These are phyloP conservation scores for Calycopis cecrops DNA, from an alignment of 1,140 invertebrate species.

Conservation along the genomic window DNA sequence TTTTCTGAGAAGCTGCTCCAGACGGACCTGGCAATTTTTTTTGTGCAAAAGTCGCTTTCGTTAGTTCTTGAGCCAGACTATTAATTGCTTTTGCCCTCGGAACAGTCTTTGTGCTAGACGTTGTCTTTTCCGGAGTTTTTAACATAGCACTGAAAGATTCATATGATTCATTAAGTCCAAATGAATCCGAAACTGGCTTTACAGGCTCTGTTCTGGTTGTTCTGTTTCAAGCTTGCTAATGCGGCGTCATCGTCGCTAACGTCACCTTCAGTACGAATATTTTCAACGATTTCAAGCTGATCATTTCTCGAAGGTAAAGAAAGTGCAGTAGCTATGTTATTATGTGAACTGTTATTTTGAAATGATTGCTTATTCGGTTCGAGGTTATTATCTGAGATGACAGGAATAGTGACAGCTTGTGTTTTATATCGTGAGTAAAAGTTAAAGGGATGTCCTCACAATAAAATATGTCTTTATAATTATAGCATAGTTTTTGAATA, in stretches of 20 bases:
- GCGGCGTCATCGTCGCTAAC: conserved; percentile 7
- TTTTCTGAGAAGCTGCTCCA: conserved; percentile 11
- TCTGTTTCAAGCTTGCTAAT: conserved; percentile 14
- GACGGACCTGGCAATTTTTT: conserved; percentile 14
- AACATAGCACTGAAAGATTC: conserved; percentile 12
- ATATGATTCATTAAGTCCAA: conserved; percentile 14
- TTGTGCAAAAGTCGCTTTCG: conserved; percentile 12
- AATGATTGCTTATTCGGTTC: conserved; percentile 10
- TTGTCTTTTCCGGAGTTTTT: conserved; percentile 13
- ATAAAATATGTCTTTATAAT: too few relatives aligned
- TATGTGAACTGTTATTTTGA: conserved; percentile 12
- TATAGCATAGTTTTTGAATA: too few relatives aligned
- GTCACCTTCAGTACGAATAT: conserved; percentile 14
- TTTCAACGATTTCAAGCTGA: conserved; percentile 6
- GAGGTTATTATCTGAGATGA: conserved; percentile 9
- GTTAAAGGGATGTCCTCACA: too few relatives aligned
- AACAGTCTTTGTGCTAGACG: conserved; percentile 9
- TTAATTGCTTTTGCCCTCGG: conserved; percentile 9
- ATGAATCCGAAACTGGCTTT: background rate
- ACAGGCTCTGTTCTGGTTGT: conserved; percentile 9
- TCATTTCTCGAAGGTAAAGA: conserved; percentile 10
- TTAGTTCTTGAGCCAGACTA: conserved; percentile 14
- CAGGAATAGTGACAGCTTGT: conserved; percentile 4
- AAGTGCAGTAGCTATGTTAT: conserved; percentile 12
- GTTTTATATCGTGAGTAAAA: too few relatives aligned